Base-by-base conservation (phyloP, 2,888 invertebrate genomes). In the Zhuqinia jingwanae region DNA sequence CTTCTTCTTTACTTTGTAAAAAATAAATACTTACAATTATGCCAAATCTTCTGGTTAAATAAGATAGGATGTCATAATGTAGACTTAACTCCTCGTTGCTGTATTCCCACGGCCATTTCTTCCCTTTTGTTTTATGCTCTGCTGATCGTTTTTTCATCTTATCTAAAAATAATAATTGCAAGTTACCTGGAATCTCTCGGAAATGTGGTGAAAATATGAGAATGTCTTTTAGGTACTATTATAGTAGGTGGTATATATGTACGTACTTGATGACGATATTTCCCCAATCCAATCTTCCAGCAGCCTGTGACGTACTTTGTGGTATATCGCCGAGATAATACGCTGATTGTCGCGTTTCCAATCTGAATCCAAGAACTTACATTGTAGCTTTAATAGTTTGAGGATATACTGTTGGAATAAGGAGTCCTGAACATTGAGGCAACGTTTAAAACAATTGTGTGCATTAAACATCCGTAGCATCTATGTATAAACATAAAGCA, bases 271-370 rank as follows among this genome's bases (percentile, higher is more conserved):
- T 36, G 47, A 73, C 50, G 36, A 30, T 2, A 75, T 75, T 17
- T 80, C 85, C 25, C 79, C 80, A 2, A 80, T 45, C 85, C 85
- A 85, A 30, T 80, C 56, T 20, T 85, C 80, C 17, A 80, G 27
- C 0, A 80, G 13, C 20, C 85, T 11, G 63, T 85, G 85, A 17
- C 85, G 85, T 25, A 85, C 80, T 80, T 85, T 85, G 11, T 42
- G 50, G 36, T 58, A 85, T n/a, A 85, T 75, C 0, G 80, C 85
- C 15, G 85, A 78, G 5, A 85, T 25, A 15, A 80, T 56, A 13
- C 63, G 53, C 10, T 36, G 56, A 22, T 85, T 79, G 25, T n/a
- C 45, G 42, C 73, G 58, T 27, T 63, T 80, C 85, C 85, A 85
- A 0, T 80, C 80, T 53, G 36, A 63, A 11, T 73, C 75, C 45